Base-by-base conservation (phyloP, 92 coral and sea anemone species). In the Palythoa grandis region DNA sequence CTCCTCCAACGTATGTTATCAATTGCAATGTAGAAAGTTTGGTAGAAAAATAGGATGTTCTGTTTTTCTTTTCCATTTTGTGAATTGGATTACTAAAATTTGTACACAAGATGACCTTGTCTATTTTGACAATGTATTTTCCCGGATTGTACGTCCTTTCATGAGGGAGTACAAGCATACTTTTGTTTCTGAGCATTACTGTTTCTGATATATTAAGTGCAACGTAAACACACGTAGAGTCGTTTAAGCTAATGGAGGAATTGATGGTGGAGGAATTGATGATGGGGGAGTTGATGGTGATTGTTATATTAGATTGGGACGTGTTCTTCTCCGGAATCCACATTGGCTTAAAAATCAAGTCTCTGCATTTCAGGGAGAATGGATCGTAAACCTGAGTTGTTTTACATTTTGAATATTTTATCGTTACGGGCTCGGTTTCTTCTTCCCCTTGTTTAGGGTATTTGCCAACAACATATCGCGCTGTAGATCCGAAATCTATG, bases 31-130 rank as follows among this genome's bases (percentile, higher is more conserved):
- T 11, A 35, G 70, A 87, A 72, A 65, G 82, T 14, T 54, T 63
- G 7, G 22, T 38, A 10, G 90, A 38, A 53, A 60, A 82, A 24
- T 75, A 73, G 61, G 53, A 40, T 60, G 47, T 37, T 52, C 52
- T 43, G 50, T 67, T 60, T 22, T 60, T 52, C 69, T 39, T 70
- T 7, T 79, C 54, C 16, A 24, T 5, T 37, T 74, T 58, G 13
- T 5, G 11, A 75, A 63, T 61, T 17, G 2, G 9, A 2, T 38
- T 82, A 7, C 77, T 82, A 40, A 88, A 63, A 66, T 88, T 82
- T 48, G 77, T 86, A 39, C 91, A 88, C 35, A 88, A 80, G 9
- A 82, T 74, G 67, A 88, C 61, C 12, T 69, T 88, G 15, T 17
- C 56, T 0, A 39, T 52, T 65, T 35, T 47, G 52, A 79, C 35